Percentiles rank a stretch among this genome's conserved stretches.
These are phyloP conservation scores for Mythimna ferrago DNA, from an alignment of 2,888 invertebrate species.

Conservation along the genomic window DNA sequence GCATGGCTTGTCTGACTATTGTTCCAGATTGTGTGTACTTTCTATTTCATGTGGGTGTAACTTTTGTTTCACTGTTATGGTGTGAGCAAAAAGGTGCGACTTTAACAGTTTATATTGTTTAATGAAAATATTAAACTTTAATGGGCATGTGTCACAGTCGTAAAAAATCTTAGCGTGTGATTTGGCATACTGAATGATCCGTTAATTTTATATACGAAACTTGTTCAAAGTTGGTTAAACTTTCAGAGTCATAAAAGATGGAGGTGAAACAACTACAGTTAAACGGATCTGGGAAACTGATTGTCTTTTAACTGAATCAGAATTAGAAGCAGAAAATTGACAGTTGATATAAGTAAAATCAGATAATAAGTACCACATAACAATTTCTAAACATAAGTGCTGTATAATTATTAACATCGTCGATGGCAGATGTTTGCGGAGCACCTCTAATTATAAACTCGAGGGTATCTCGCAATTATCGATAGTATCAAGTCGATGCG, in stretches of 20 bases:
- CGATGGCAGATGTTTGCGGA: constrained; percentile 55
- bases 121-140: constrained; percentile 20
- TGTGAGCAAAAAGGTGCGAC: constrained; percentile 48
- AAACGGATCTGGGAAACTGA: not conserved
- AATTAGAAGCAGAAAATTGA: not conserved
- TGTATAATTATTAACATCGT: constrained; percentile 46
- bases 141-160: constrained; percentile 35
- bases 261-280: not conserved
- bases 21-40: constrained; percentile 62
- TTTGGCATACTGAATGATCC: constrained; percentile 23
- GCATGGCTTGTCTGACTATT: constrained; percentile 78
- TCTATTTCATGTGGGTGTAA: constrained; percentile 63
- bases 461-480: constrained; percentile 65
- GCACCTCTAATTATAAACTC: constrained; percentile 63
- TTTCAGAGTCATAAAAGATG: not conserved
- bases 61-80: constrained; percentile 45
- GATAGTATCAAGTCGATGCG: constrained; percentile 65
- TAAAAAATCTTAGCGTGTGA: constrained; percentile 25
- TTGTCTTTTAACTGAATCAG: not conserved
- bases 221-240: constrained; percentile 2
- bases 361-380: constrained; percentile 12
- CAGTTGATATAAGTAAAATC: not conserved
- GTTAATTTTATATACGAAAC: constrained; percentile 14
- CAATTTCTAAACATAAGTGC: constrained; percentile 28
- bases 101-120: constrained; percentile 45